Base-by-base conservation (phyloP, 2,888 invertebrate species). In the Ferdinandea cuprea region DNA sequence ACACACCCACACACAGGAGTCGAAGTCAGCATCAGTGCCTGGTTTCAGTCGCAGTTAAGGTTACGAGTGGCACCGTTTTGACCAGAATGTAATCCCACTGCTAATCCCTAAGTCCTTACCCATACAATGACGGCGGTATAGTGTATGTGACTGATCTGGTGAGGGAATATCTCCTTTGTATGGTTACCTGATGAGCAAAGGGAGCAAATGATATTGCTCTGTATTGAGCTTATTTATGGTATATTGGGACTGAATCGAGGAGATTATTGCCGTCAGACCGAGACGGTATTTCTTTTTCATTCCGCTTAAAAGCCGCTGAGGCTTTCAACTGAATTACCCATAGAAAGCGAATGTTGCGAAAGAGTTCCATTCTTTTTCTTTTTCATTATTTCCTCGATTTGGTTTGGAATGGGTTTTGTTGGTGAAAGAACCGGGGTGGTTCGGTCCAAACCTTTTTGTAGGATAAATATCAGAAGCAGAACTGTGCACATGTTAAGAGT, bases 221-320 rank as follows among this genome's bases (percentile, higher is more conserved):
- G 21, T 83, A 83, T 83, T 83, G 83, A 73, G 78, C 78, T 78
- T 83, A 83, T 83, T 83, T 83, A 83, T 83, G 78, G 66, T 56
- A 3, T 25, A 25, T 25, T 25, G 25, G 25, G 25, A 72, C 66
- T 77, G 78, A 78, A 63, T 73, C 72, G 54, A 73, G 63, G 68
- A 73, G 83, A 83, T 83, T 83, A 81, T 71, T 48, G 32, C 50
- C 32, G 48, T 52, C 46, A 21, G 59, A 15, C 19, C 42, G 40
- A 42, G 17, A 46, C 2, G 28, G 61, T 65, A 30, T 25, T 15
- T 13, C 17, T 54, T 72, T 61, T 78, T 78, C 66, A 68, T 72
- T 83, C 78, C 17, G 50, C 68, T 52, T 78, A 73, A 78, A 77
- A 78, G 77, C 68, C 72, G 72, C 72, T 63, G 68, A 63, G 61